Evolutionary conservation across 1,140 invertebrate genomes (phyloP).

Genomic region (Nephotettix cincticeps): DNA sequence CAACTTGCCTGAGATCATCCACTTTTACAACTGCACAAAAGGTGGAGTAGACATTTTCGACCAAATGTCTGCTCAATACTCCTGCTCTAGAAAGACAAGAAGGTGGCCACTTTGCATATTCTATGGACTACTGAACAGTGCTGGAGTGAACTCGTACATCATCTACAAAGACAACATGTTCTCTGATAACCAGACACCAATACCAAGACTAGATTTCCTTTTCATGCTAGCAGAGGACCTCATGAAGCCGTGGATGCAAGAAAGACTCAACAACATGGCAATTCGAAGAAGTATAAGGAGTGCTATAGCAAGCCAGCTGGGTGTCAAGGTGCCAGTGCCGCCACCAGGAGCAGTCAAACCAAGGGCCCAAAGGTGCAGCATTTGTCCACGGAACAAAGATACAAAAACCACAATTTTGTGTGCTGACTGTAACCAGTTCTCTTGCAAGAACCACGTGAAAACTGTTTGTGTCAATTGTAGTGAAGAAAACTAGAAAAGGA

Average conservation of each 20-base stretch:
- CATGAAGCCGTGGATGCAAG: neutral
- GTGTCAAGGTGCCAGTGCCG: neutral
- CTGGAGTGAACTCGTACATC: constrained; percentile 38
- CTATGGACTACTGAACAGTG: constrained; percentile 37
- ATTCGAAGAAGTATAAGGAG: neutral
- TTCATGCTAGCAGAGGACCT: constrained; percentile 11
- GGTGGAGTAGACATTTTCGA: constrained; percentile 50
- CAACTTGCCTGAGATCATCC: constrained; percentile 49
- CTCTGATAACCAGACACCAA: neutral
- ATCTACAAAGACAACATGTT: constrained; percentile 17
- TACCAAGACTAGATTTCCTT: constrained; percentile 8
- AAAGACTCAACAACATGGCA: neutral
- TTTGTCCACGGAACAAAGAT: constrained; percentile 1
- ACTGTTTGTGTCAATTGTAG: too few species aligned
- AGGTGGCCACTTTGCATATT: constrained; percentile 47
- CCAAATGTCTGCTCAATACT: constrained; percentile 46
- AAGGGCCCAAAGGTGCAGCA: neutral
- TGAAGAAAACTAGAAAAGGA: too few species aligned
- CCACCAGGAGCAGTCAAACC: neutral
- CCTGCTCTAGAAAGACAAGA: constrained; percentile 40
- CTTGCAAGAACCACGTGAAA: too few species aligned
- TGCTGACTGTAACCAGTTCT: constrained; percentile 41
- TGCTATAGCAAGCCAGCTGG: neutral
- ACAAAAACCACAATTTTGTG: constrained; percentile 7
- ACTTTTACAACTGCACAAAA: constrained; percentile 50